Base-by-base conservation (phyloP, 2,797 vertebrate species). In the Esox lucius region DNA sequence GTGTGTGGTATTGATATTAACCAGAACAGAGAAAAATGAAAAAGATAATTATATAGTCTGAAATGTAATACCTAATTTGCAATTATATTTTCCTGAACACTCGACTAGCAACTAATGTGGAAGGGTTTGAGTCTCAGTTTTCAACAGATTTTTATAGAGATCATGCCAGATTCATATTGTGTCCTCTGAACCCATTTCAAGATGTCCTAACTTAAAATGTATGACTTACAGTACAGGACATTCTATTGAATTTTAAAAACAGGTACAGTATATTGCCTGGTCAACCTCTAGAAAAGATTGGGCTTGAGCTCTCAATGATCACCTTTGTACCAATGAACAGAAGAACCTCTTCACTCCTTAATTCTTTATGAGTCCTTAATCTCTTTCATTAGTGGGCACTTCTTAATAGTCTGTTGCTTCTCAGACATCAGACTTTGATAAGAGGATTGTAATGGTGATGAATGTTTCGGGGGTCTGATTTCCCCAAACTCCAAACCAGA, bases 71-170 rank as follows among this genome's bases (percentile, higher is more conserved):
- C 59, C 64, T 72, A 46, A 71, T 48, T 76, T 65, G 26, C 22
- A 22, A 39, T 71, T 62, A 31, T 74, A 59, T 35, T 12, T 8
- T 66, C 61, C 51, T 85, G 88, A 86, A 88, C 89, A 88, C 88
- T 92, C 88, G 90, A 90, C 89, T 87, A 88, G 92, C 92, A 92
- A 91, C 92, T 91, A 92, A 92, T 90, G 89, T 89, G 86, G 86
- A 91, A 89, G 88, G 90, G 87, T 92, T 90, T 90, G 77, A 91
- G 87, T 90, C 85, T 88, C 73, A 86, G 85, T 83, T 86, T 90
- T 91, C 90, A 90, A 88, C 89, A 86, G 89, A 91, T 87, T 92
- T 92, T 53, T 61, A 90, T 91, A 89, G 87, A 89, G 88, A 83
- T 90, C 87, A 87, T 90, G 87, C 87, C 88, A 93, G 92, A 93